A percentile compares a stretch with the other conserved stretches of the same genome.
Evolutionary conservation across 2,888 invertebrate species (phyloP).

Genomic region (Lepidonotus clava): DNA sequence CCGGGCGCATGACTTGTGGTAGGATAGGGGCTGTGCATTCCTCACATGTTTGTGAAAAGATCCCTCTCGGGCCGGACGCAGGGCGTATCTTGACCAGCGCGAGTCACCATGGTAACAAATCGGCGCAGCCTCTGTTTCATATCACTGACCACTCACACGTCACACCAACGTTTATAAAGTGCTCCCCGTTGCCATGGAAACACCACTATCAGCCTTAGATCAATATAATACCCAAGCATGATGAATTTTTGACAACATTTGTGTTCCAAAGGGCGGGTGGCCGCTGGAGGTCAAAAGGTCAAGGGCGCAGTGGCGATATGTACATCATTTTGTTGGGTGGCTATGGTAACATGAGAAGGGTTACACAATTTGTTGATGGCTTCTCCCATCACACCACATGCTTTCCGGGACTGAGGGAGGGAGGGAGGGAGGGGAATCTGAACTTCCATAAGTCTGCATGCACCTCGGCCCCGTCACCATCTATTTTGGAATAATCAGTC

Average conservation of each 20-base stretch:
- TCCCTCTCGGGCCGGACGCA: too few relatives aligned
- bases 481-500: too few relatives aligned
- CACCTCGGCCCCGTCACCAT: too few relatives aligned
- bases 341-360: background rate
- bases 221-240: background rate
- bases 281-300: background rate
- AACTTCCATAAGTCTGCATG: too few relatives aligned
- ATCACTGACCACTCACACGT: conserved; percentile 4
- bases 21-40: too few relatives aligned
- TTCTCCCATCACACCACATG: background rate
- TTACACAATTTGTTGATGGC: conserved; percentile 11
- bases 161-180: background rate
- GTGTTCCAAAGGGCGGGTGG: background rate
- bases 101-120: conserved; percentile 1
- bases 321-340: background rate
- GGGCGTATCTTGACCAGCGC: background rate
- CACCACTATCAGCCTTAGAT: background rate
- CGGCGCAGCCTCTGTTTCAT: background rate
- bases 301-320: background rate
- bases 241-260: background rate
- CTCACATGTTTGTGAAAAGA: too few relatives aligned
- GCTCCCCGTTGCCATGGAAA: background rate
- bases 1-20: too few relatives aligned
- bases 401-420: too few relatives aligned
- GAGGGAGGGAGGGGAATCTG: too few relatives aligned